These are phyloP conservation scores for Sterna hirundo DNA, from an alignment of 2,113 vertebrate species.

Conservation along the genomic window DNA sequence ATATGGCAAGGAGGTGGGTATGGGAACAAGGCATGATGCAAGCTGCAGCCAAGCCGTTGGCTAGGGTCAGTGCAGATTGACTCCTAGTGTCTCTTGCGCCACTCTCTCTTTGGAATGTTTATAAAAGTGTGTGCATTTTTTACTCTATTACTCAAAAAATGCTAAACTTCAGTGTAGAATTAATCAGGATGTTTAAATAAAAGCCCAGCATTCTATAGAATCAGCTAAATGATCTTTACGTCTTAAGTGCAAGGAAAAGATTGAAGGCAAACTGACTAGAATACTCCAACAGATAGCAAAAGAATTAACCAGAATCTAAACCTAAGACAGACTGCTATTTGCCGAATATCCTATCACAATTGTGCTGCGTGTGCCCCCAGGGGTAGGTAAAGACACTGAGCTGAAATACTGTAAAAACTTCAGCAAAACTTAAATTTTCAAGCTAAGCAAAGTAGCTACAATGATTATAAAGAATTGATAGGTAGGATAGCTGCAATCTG, in stretches of 20 bases:
- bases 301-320: neutral
- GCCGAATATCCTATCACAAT: neutral
- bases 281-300: neutral
- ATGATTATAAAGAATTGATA: neutral
- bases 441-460: neutral
- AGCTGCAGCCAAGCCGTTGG: accelerated
- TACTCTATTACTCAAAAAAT: neutral
- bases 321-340: neutral
- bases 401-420: neutral
- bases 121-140: neutral
- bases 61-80: neutral
- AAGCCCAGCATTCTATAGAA: neutral
- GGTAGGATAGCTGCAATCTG: neutral
- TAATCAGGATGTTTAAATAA: neutral
- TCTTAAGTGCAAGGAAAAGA: neutral
- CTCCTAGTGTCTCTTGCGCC: neutral
- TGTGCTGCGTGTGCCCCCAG: neutral
- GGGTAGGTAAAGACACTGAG: neutral
- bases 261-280: neutral
- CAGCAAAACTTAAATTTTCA: neutral
- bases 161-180: neutral
- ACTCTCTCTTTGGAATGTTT: neutral
- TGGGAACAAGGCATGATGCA: neutral
- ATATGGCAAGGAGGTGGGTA: neutral
- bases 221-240: neutral